Evolutionary conservation across 2,888 invertebrate genomes (phyloP).

Genomic region (Athripsodes cinereus): DNA sequence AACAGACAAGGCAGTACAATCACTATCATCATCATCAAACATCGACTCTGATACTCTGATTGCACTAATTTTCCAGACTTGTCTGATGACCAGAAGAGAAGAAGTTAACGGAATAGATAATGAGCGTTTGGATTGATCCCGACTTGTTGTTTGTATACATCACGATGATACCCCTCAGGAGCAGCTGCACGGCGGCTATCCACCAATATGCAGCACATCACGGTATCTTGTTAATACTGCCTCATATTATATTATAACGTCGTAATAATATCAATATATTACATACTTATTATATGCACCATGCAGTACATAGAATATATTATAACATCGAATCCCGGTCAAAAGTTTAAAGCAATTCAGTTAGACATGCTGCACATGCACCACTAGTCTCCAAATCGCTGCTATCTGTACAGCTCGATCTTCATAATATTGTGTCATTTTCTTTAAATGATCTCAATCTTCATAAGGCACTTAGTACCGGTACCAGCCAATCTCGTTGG

Average conservation of each 20-base stretch:
- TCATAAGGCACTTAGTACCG: too few relatives aligned
- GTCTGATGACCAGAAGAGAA: background rate
- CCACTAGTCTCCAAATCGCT: background rate
- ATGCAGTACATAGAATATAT: too few relatives aligned
- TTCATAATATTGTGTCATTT: too few relatives aligned
- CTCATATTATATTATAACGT: background rate
- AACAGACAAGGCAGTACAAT: too few relatives aligned
- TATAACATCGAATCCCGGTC: background rate
- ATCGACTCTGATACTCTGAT: background rate
- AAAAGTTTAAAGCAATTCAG: background rate
- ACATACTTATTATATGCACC: too few relatives aligned
- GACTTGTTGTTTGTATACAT: background rate
- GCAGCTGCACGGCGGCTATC: background rate
- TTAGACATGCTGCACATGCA: background rate
- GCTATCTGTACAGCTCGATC: too few relatives aligned
- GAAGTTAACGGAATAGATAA: background rate
- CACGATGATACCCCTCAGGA: background rate
- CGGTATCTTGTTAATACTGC: background rate
- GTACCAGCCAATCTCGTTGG: too few relatives aligned
- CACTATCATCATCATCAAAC: too few relatives aligned
- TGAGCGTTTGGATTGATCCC: background rate
- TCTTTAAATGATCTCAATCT: too few relatives aligned
- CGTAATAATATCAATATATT: too few relatives aligned
- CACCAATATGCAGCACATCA: background rate
- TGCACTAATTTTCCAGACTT: background rate